Percentiles rank a stretch among this genome's conserved stretches.
These are phyloP conservation scores for Phymanthus crucifer DNA, from an alignment of 92 coral and sea anemone species.

Conservation along the genomic window DNA sequence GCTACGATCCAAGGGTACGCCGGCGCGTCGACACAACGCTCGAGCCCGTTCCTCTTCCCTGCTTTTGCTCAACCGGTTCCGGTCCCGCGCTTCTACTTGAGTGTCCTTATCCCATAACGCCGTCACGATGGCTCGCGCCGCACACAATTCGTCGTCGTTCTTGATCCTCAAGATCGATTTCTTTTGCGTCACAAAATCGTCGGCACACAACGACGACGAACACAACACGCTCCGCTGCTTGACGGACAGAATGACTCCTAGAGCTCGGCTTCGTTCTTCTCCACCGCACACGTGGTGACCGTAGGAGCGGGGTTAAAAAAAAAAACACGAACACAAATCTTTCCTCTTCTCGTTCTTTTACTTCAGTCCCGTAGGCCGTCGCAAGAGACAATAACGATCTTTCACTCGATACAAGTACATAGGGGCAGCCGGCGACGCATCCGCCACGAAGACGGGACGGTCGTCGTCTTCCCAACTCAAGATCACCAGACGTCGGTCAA, in stretches of 20 bases:
- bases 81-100: no score
- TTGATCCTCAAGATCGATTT: not conserved
- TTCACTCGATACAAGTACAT: not conserved
- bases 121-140: not conserved
- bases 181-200: not conserved
- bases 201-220: not conserved
- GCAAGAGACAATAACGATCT: not conserved
- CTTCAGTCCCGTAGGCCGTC: not conserved
- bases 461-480: not conserved
- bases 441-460: not conserved
- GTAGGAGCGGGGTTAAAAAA: not conserved
- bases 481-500: constrained; percentile 5
- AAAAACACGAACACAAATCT: not conserved
- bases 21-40: no score
- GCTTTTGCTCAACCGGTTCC: no score
- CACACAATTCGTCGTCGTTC: not conserved
- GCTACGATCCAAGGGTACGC: no score
- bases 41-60: no score
- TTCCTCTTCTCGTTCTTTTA: not conserved
- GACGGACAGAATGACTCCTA: not conserved
- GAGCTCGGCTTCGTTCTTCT: not conserved
- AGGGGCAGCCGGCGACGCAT: not conserved
- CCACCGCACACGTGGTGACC: not conserved
- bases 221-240: constrained; percentile 7
- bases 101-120: not conserved